phyloP scores from a whole-genome alignment of 2,797 vertebrate genomes.

The Stomatorhinus walkeri region DNA sequence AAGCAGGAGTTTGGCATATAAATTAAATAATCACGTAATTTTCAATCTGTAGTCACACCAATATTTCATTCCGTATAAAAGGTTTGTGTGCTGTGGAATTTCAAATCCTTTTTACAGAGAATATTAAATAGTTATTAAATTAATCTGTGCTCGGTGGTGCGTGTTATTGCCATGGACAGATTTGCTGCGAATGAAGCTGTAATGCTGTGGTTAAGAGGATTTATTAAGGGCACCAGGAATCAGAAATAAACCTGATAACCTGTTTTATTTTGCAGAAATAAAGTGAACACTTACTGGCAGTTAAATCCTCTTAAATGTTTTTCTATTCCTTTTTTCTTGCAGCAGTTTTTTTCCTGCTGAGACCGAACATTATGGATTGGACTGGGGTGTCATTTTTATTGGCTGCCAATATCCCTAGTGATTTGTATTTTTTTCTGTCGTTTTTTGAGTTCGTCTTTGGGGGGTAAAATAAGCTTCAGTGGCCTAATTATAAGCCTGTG shows the following conservation, averaged over 20 bases:
- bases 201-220: constrained; percentile 65
- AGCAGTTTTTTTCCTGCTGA: constrained; percentile 33
- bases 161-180: constrained; percentile 73
- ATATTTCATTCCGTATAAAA: constrained; percentile 60
- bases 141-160: constrained; percentile 70
- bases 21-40: constrained; percentile 67
- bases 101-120: constrained; percentile 55
- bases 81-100: constrained; percentile 53
- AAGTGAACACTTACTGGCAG: constrained; percentile 62
- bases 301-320: constrained; percentile 56
- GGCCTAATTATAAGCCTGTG: background rate
- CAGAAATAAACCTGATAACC: constrained; percentile 70
- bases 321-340: constrained; percentile 22
- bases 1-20: constrained; percentile 59
- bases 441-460: constrained; percentile 11
- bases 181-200: constrained; percentile 67
- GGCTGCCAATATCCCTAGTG: constrained; percentile 17
- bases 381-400: constrained; percentile 23
- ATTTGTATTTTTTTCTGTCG: background rate
- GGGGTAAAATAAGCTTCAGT: constrained; percentile 1
- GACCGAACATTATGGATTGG: constrained; percentile 12
- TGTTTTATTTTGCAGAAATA: constrained; percentile 63
- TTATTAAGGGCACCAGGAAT: constrained; percentile 68
- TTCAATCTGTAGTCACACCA: constrained; percentile 63
- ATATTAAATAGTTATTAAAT: constrained; percentile 78